These are phyloP conservation scores for Gymnarchus niloticus DNA, from an alignment of 2,113 vertebrate genomes.

Conservation along the genomic window DNA sequence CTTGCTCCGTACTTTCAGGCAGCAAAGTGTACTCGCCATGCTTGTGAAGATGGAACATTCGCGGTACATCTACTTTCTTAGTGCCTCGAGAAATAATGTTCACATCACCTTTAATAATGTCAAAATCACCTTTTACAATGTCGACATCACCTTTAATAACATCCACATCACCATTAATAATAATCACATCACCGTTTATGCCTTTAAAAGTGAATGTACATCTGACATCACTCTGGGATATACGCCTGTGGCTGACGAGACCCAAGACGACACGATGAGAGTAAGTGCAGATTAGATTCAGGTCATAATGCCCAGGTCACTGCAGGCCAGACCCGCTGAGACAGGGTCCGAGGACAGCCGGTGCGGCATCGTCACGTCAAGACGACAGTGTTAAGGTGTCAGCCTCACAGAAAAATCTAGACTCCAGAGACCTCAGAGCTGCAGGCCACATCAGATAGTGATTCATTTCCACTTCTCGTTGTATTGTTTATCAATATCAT, in stretches of 20 bases:
- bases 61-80: too few relatives aligned
- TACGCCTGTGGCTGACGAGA: background rate
- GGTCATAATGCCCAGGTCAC: background rate
- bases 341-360: background rate
- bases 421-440: background rate
- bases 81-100: background rate
- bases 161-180: background rate
- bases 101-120: background rate
- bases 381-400: too few relatives aligned
- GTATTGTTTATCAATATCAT: background rate
- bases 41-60: too few relatives aligned
- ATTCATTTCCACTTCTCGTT: background rate
- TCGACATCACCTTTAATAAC: background rate
- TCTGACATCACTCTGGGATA: background rate
- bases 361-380: too few relatives aligned
- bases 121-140: background rate
- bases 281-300: background rate
- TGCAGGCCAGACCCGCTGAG: background rate
- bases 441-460: background rate
- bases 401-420: too few relatives aligned
- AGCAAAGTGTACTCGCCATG: too few relatives aligned
- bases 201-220: too few relatives aligned
- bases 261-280: background rate
- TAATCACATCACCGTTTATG: background rate
- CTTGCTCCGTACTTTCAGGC: background rate